Base-by-base conservation (phyloP, 2,113 vertebrate genomes). In the Siniperca chuatsi region DNA sequence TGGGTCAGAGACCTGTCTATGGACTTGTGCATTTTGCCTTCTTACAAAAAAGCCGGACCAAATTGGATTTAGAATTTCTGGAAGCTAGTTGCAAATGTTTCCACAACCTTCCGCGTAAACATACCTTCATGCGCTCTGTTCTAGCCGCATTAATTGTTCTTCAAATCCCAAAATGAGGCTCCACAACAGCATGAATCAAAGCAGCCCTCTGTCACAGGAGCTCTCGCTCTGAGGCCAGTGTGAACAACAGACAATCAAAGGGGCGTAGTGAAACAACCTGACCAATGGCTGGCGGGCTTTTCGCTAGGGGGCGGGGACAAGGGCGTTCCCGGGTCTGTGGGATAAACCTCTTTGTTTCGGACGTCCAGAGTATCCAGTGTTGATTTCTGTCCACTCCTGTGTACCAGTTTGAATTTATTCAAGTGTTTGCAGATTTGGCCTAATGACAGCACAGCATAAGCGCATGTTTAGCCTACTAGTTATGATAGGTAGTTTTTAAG, bases 341-440 rank as follows among this genome's bases (percentile, higher is more conserved):
- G 87, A 72, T 90, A 92, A 93, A 87, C 87, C 91, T 92, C 94
- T 95, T 95, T 95, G 94, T 95, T 90, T 93, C 50, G 90, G 90
- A 91, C 90, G 90, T 92, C 83, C 87, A 29, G 29, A 29, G 29
- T 29, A 2, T 29, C 29, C 29, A 90, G 89, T 44, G 72, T 48
- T 78, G 69, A 83, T 88, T 72, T 55, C 33, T 76, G 50, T 5
- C 20, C 57, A 25, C 13, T 67, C 4, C 2, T 67, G 29, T 8
- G n/a, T 58, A 18, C 6, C 40, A 15, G 8, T 6, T 6, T 61
- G 10, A 21, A 33, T 55, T 18, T 37, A 9, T 9, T 8, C 0
- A 57, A 37, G 21, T 57, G 48, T 20, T 52, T 12, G 23, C 16
- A n/a, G 5, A 79, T 42, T 42, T 16, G 2, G 4, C 3, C 48